These are phyloP conservation scores for Jaculus jaculus DNA, from an alignment of 2,113 vertebrate species.

Conservation along the genomic window DNA sequence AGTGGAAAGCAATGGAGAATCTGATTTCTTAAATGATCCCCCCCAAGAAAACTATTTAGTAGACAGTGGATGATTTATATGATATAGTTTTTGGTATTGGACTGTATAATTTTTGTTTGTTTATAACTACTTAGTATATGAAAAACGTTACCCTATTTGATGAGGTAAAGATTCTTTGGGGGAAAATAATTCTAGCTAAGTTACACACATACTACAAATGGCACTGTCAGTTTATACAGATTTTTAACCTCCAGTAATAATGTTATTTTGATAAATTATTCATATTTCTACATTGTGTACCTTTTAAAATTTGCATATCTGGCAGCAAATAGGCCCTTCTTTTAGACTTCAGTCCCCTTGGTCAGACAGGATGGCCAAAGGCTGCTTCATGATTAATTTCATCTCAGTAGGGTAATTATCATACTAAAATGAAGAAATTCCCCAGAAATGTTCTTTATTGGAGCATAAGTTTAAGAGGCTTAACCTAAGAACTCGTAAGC, in stretches of 20 bases:
- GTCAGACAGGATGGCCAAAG: slow-evolving; percentile 79
- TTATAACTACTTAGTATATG: slow-evolving; percentile 12
- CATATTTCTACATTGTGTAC: slow-evolving; percentile 76
- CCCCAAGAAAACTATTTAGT: background rate
- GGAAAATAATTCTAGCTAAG: slow-evolving; percentile 69
- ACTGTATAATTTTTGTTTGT: background rate
- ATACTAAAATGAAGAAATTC: slow-evolving; percentile 80
- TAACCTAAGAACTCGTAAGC: slow-evolving; percentile 40
- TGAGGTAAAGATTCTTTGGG: slow-evolving; percentile 37
- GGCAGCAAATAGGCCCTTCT: slow-evolving; percentile 75
- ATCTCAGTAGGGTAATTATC: slow-evolving; percentile 84
- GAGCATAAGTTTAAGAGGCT: slow-evolving; percentile 38
- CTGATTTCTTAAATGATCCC: background rate
- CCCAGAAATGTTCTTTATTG: slow-evolving; percentile 79
- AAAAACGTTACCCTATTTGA: slow-evolving; percentile 7
- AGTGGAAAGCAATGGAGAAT: background rate
- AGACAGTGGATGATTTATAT: background rate
- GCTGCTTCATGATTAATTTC: slow-evolving; percentile 85
- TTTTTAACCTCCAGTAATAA: slow-evolving; percentile 81
- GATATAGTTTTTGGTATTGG: slow-evolving; percentile 27
- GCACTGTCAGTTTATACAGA: slow-evolving; percentile 76
- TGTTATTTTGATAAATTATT: slow-evolving; percentile 86
- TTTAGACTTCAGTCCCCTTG: slow-evolving; percentile 78
- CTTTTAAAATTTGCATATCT: slow-evolving; percentile 82
- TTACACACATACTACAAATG: slow-evolving; percentile 77